Conservation (phyloP, 2,888 invertebrate species). For the Aplocera efformata region DNA sequence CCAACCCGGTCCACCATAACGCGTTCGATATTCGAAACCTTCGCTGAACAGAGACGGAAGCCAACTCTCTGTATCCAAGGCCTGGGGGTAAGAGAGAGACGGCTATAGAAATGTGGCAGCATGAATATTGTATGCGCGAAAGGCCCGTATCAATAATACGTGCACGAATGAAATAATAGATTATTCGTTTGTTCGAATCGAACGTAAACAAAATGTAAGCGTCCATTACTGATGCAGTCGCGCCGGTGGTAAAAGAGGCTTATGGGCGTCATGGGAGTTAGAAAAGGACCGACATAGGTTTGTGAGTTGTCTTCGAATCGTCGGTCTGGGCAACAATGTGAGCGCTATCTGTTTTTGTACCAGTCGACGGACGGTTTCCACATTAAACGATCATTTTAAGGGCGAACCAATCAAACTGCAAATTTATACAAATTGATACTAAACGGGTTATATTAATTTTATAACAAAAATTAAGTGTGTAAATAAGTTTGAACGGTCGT, state of each 20-base stretch:
- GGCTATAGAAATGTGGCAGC: conserved; percentile 39
- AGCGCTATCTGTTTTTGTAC: conserved; percentile 70
- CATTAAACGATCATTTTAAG: conserved; percentile 79
- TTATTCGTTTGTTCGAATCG: conserved; percentile 79
- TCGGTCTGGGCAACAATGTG: conserved; percentile 34
- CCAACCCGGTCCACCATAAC: conserved; percentile 27
- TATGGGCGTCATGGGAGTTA: conserved; percentile 29
- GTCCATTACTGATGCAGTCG: conserved; percentile 68
- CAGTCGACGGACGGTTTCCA: conserved; percentile 74
- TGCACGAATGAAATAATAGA: conserved; percentile 80
- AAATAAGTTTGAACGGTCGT: conserved; percentile 76
- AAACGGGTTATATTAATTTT: conserved; percentile 81
- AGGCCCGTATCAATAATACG: conserved; percentile 77
- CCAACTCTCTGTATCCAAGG: neutral
- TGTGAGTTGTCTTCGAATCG: conserved; percentile 24
- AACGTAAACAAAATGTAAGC: conserved; percentile 79
- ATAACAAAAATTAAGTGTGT: conserved; percentile 81
- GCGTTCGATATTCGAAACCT: conserved; percentile 55
- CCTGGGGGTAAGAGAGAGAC: conserved; percentile 42
- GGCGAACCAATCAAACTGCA: conserved; percentile 79
- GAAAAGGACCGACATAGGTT: conserved; percentile 49
- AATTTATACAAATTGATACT: conserved; percentile 81
- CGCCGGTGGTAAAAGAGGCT: conserved; percentile 37
- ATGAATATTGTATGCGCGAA: conserved; percentile 73
- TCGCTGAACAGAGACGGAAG: conserved; percentile 41